Base-by-base conservation (phyloP, 2,888 invertebrate genomes). In the Meliscaeva auricollis region DNA sequence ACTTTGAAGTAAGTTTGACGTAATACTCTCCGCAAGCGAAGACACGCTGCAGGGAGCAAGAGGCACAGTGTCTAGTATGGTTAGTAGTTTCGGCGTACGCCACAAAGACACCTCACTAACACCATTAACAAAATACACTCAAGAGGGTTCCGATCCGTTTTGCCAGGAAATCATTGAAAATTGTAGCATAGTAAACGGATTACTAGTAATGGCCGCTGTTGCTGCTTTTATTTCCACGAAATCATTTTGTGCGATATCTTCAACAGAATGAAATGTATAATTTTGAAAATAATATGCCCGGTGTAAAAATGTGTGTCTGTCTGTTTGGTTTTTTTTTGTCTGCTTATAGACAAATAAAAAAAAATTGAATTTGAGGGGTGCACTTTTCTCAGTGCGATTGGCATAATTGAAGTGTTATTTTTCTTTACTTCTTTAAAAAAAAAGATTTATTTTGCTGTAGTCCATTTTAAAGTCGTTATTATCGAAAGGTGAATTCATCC, bases 151-250 rank as follows among this genome's bases (percentile, higher is more conserved):
- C 58, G 32, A 32, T 32, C 17, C 9, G 66, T 66, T n/a, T 32
- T 75, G 74, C 56, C 74, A 84, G 79, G 83, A 84, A 79, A 84
- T 79, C 62, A 70, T 58, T 83, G 83, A 48, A 69, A 83, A 83
- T 78, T 70, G 74, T 83, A 79, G 74, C 78, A 64, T 74, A 74
- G 83, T 84, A 79, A 84, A 74, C 70, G 83, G 83, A 75, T 79
- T 79, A 84, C 70, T 74, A 56, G 41, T 20, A 11, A 1, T 6
- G 17, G 66, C n/a, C 68, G 30, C 72, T 26, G 26, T 11, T n/a
- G 13, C 20, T 41, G 8, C 20, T 48, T 8, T 13, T 20, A 20
- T 13, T 38, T 38, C 58, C 66, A 72, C 56, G 32, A 50, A 72
- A 76, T 46, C 68, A 62, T 32, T 46, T 66, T 50, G 58, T 69